Evolutionary conservation across 2,113 vertebrate species (phyloP).

Genomic region (Notarius quadriscutis): DNA sequence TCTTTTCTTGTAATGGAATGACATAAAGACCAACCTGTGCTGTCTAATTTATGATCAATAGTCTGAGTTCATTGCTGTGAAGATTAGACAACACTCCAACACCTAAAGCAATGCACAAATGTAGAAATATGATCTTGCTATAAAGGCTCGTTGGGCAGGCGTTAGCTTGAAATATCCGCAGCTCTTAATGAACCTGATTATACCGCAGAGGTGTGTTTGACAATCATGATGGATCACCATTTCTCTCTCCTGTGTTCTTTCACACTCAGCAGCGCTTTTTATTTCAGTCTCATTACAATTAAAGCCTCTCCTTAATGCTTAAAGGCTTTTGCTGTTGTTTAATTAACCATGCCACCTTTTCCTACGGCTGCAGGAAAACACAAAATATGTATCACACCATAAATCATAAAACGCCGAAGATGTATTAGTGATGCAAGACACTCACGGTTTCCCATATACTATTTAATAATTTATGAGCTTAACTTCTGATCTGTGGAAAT

Average conservation of each 20-base stretch:
- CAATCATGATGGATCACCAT: conserved; percentile 30
- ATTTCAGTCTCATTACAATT: conserved; percentile 40
- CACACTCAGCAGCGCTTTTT: conserved; percentile 20
- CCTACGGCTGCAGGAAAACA: conserved; percentile 20
- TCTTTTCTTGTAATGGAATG: background rate
- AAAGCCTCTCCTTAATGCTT: conserved; percentile 31
- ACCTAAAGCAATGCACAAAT: background rate
- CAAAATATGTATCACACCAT: conserved; percentile 32
- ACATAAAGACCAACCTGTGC: background rate
- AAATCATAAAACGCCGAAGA: conserved; percentile 33
- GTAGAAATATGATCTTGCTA: conserved; percentile 10
- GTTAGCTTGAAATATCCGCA: conserved; percentile 9
- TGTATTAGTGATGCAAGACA: conserved; percentile 20
- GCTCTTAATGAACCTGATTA: conserved; percentile 23
- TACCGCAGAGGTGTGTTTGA: conserved; percentile 1
- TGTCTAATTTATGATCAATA: background rate
- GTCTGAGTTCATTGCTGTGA: background rate
- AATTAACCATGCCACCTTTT: conserved; percentile 47
- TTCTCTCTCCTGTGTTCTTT: conserved; percentile 8
- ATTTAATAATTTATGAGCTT: conserved; percentile 51
- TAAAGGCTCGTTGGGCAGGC: background rate
- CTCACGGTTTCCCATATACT: conserved; percentile 13
- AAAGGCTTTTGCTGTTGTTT: conserved; percentile 29
- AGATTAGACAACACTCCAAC: background rate
- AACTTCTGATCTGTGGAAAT: conserved; percentile 48